Percentiles rank a stretch among this genome's conserved stretches.
These are phyloP conservation scores for Eristalis intricaria DNA, from an alignment of 2,888 invertebrate genomes.

Conservation along the genomic window DNA sequence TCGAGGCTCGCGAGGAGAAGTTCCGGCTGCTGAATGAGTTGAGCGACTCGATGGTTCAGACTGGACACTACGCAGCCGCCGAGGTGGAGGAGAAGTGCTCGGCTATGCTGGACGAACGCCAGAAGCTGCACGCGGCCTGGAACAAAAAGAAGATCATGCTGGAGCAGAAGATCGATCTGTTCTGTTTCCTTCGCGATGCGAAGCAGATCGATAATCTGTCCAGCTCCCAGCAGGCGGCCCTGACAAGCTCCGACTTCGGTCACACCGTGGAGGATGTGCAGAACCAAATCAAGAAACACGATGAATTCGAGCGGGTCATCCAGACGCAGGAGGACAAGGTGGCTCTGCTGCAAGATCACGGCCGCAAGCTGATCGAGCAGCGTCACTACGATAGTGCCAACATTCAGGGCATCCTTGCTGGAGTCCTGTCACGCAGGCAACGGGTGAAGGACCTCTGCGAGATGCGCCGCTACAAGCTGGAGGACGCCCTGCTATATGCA, in stretches of 20 bases:
- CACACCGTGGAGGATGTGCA: slow-evolving; percentile 94
- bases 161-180: slow-evolving; percentile 95
- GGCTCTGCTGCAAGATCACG: slow-evolving; percentile 90
- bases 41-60: slow-evolving; percentile 92
- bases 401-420: slow-evolving; percentile 88
- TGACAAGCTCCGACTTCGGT: slow-evolving; percentile 87
- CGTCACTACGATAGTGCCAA: slow-evolving; percentile 94
- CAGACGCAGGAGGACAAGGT: slow-evolving; percentile 93
- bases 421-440: slow-evolving; percentile 88
- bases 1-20: slow-evolving; percentile 93
- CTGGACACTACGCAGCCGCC: slow-evolving; percentile 90
- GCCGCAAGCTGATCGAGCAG: slow-evolving; percentile 92
- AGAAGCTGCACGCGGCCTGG: slow-evolving; percentile 92
- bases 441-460: slow-evolving; percentile 86
- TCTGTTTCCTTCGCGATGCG: slow-evolving; percentile 96
- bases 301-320: slow-evolving; percentile 95
- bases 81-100: slow-evolving; percentile 91
- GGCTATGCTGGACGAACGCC: slow-evolving; percentile 89
- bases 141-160: slow-evolving; percentile 93
- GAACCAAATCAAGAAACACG: slow-evolving; percentile 94
- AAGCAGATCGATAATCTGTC: slow-evolving; percentile 95
- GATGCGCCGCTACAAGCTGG: slow-evolving; percentile 86
- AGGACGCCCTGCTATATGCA: slow-evolving; percentile 90
- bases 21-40: slow-evolving; percentile 88
- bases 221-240: slow-evolving; percentile 91